phyloP scores from a whole-genome alignment of 2,888 invertebrate genomes.

The Philereme transversata region DNA sequence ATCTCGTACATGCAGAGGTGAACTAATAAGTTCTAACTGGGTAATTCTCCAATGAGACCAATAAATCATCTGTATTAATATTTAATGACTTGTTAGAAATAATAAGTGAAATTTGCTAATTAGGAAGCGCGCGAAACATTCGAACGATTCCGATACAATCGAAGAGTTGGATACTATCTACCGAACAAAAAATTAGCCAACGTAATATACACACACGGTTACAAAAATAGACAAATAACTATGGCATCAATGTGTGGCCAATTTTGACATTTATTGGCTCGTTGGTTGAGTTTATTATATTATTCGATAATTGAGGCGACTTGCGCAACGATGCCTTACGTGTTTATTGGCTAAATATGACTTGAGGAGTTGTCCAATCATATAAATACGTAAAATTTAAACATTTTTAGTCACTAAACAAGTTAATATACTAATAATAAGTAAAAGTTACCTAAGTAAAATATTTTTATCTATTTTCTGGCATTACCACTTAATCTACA shows the following conservation, averaged over 20 bases:
- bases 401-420: too few relatives aligned
- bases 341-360: too few relatives aligned
- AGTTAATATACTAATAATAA: too few relatives aligned
- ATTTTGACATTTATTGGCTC: conserved; percentile 20
- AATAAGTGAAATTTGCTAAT: conserved; percentile 54
- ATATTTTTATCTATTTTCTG: too few relatives aligned
- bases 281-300: conserved; percentile 9
- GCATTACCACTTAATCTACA: too few relatives aligned
- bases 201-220: conserved; percentile 48
- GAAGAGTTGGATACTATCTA: conserved; percentile 42
- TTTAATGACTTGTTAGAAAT: conserved; percentile 34
- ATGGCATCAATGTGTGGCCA: conserved; percentile 17
- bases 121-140: conserved; percentile 52
- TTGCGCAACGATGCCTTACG: too few relatives aligned
- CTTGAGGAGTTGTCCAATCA: too few relatives aligned
- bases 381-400: too few relatives aligned
- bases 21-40: neutral
- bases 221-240: conserved; percentile 28
- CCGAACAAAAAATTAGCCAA: conserved; percentile 44
- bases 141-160: conserved; percentile 46
- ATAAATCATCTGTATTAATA: conserved; percentile 21
- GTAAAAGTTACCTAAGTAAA: too few relatives aligned
- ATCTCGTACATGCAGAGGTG: too few relatives aligned
- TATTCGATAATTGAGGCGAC: too few relatives aligned
- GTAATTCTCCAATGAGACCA: conserved; percentile 6